phyloP scores from a whole-genome alignment of 30 jellyfish, hydroid and myxozoan genomes.

The Clytia hemisphaerica region DNA sequence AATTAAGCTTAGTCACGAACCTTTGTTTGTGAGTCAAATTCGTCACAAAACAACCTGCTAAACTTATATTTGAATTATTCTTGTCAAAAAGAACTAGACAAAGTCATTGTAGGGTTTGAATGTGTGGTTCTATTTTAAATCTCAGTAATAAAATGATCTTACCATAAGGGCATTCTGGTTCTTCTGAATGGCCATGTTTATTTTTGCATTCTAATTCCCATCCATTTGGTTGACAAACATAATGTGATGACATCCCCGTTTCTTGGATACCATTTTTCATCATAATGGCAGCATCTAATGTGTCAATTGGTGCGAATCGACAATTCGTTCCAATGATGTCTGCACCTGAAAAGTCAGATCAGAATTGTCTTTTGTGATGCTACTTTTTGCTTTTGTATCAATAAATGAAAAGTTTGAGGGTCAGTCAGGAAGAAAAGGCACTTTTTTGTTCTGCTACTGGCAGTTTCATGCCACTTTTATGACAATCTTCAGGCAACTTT shows the following conservation, averaged over 20 bases:
- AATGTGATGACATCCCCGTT: constrained; percentile 41
- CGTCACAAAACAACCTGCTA: too few species aligned
- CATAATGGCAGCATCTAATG: constrained; percentile 17
- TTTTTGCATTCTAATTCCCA: constrained; percentile 35
- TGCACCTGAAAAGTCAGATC: constrained; percentile 33
- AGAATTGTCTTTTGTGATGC: too few species aligned
- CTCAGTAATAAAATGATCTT: background rate
- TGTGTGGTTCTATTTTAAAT: too few species aligned
- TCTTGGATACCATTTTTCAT: constrained; percentile 32
- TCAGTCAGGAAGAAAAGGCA: too few species aligned
- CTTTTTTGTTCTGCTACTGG: constrained; percentile 33
- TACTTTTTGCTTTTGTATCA: too few species aligned
- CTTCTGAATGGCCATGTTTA: constrained; percentile 25
- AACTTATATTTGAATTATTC: too few species aligned
- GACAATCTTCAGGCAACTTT: too few species aligned
- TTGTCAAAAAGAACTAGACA: too few species aligned
- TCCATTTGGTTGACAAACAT: constrained; percentile 41
- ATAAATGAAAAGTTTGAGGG: background rate
- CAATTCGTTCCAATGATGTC: constrained; percentile 55
- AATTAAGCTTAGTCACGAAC: too few species aligned
- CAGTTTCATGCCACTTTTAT: constrained; percentile 35
- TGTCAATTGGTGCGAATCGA: constrained; percentile 38
- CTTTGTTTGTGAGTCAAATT: too few species aligned
- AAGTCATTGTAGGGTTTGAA: too few species aligned
- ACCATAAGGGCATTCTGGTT: constrained; percentile 51